These are phyloP conservation scores for Parambassis ranga DNA, from an alignment of 2,797 vertebrate genomes.

Conservation along the genomic window DNA sequence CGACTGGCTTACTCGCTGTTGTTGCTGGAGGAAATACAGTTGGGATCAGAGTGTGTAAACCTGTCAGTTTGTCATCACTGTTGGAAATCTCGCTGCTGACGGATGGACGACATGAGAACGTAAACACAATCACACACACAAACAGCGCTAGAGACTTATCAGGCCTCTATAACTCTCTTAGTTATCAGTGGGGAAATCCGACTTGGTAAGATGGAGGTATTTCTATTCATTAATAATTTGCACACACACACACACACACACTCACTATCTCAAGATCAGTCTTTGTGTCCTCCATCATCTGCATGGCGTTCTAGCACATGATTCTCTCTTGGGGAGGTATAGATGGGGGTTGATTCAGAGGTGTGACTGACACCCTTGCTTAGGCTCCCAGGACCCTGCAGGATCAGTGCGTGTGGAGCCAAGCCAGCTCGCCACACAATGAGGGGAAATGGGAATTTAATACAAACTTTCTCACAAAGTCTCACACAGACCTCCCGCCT, in stretches of 20 bases:
- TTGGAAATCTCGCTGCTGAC: slow-evolving; percentile 23
- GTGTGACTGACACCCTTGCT: slow-evolving; percentile 63
- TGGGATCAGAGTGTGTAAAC: slow-evolving; percentile 29
- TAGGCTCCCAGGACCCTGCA: slow-evolving; percentile 53
- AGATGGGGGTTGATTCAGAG: slow-evolving; percentile 19
- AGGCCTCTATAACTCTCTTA: background rate
- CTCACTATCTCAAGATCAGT: slow-evolving; percentile 26
- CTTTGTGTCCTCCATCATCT: slow-evolving; percentile 25
- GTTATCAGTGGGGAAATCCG: slow-evolving; percentile 67
- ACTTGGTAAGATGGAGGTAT: background rate
- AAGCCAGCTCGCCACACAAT: slow-evolving; percentile 82
- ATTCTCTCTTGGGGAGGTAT: background rate
- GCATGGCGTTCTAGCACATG: background rate
- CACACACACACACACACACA: slow-evolving; percentile 16
- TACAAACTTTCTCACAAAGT: slow-evolving; percentile 86
- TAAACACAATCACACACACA: slow-evolving; percentile 16
- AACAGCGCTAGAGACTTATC: slow-evolving; percentile 6
- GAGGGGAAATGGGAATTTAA: slow-evolving; percentile 85
- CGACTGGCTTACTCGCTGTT: slow-evolving; percentile 26
- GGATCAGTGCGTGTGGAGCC: slow-evolving; percentile 80
- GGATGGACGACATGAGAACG: background rate
- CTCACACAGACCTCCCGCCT: slow-evolving; percentile 60
- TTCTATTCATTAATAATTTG: slow-evolving; percentile 17
- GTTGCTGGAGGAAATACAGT: slow-evolving; percentile 27
- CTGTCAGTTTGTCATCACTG: slow-evolving; percentile 41